Base-by-base conservation (phyloP, 2,888 invertebrate species). In the Isoperla grammatica region DNA sequence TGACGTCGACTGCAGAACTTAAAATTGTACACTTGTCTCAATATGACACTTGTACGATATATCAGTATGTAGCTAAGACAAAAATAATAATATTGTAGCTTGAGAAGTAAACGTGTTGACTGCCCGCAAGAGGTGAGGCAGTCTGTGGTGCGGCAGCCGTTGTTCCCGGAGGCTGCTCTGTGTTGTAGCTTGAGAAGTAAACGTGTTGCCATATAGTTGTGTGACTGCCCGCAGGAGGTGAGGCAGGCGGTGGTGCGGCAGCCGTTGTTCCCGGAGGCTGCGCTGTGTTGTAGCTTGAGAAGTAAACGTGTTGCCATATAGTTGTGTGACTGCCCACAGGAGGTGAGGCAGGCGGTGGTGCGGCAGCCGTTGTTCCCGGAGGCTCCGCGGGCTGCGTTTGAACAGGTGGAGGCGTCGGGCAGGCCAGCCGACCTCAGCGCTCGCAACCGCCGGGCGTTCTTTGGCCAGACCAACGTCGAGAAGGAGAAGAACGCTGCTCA, bases 361-460 rank as follows among this genome's bases (percentile, higher is more conserved):
- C 37, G 62, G 12, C 62, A 62, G 50, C 62, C 62, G 22, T 53
- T 62, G 11, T 62, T 62, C 35, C 62, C 62, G 8, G 57, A 53
- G 56, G 42, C 62, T 6, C 46, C 62, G 6, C 43, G 39, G 39
- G 56, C 59, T 43, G 62, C 56, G 2, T 62, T 62, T 29, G 46
- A 56, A 19, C 43, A 37, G 20, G 61, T 54, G 15, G 61, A 61
- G 17, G 11, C 45, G 8, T 56, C 56, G 35, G 56, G 19, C 17
- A 46, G 53, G 35, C 29, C 39, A 1, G 15, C 53, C 2, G 56
- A 58, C 29, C 46, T 56, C 11, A 50, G 46, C 35, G 61, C 59
- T 20, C 57, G 60, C 35, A 59, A 45, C 35, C 42, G 61, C 35
- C 48, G 63, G 29, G 61, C 60, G 23, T 57, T 49, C 29, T 63